These are phyloP conservation scores for Caenorhabditis parvicauda DNA, from an alignment of 2,888 invertebrate genomes.

Conservation along the genomic window DNA sequence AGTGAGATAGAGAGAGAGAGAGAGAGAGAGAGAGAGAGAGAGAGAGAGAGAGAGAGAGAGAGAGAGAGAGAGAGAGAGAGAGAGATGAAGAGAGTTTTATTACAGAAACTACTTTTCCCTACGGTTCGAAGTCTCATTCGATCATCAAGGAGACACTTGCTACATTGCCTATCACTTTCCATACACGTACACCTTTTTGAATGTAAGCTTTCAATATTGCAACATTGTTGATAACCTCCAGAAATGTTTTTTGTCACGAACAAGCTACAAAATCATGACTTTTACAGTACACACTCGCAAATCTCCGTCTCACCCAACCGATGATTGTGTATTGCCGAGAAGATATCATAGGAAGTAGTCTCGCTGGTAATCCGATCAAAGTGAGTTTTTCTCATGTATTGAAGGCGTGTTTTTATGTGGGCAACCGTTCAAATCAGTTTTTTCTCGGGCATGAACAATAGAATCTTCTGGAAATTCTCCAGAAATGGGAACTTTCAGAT, in stretches of 20 bases:
- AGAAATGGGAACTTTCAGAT: conserved; percentile 75
- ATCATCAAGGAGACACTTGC: conserved; percentile 76
- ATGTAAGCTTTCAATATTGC: conserved; percentile 66
- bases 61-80: conserved; percentile 31
- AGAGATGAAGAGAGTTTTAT: too few relatives aligned
- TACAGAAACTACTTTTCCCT: conserved; percentile 72
- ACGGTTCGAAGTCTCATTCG: conserved; percentile 77
- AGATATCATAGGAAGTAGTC: conserved; percentile 34
- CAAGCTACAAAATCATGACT: too few relatives aligned
- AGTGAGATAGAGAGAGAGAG: conserved; percentile 30
- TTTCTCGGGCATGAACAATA: not conserved
- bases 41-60: conserved; percentile 11
- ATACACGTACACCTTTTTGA: conserved; percentile 77
- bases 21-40: conserved; percentile 3
- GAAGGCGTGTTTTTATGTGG: not conserved
- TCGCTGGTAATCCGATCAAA: conserved; percentile 38
- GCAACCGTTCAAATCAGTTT: too few relatives aligned
- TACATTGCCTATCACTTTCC: conserved; percentile 86
- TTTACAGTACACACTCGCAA: too few relatives aligned
- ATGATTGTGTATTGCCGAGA: conserved; percentile 25
- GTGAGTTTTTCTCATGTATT: conserved; percentile 10
- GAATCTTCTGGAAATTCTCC: conserved; percentile 74
- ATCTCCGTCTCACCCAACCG: too few relatives aligned
- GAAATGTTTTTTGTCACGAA: not conserved
- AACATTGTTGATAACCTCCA: not conserved